Percentiles rank a stretch among this genome's conserved stretches.
phyloP scores from a whole-genome alignment of 2,888 invertebrate genomes.

The Schizotus pectinicornis region DNA sequence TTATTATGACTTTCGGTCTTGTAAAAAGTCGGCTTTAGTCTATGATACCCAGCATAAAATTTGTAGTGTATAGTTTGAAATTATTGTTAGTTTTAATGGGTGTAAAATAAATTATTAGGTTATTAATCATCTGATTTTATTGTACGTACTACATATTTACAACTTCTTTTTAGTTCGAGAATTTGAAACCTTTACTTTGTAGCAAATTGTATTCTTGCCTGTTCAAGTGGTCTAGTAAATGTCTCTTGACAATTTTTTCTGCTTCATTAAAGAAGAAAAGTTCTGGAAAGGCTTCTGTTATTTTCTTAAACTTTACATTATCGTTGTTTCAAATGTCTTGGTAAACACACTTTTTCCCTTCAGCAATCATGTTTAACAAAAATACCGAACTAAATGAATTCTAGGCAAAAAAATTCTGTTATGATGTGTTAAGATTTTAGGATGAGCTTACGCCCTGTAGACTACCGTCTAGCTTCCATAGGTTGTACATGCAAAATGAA shows the following conservation, averaged over 20 bases:
- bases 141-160: constrained; percentile 4
- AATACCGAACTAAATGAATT: constrained; percentile 68
- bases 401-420: too few relatives aligned
- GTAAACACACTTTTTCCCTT: constrained; percentile 71
- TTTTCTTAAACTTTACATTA: constrained; percentile 68
- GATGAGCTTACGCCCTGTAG: too few relatives aligned
- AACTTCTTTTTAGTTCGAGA: constrained; percentile 44
- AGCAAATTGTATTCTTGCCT: constrained; percentile 73
- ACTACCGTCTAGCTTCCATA: too few relatives aligned
- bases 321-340: constrained; percentile 71
- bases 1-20: not conserved
- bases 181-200: constrained; percentile 65
- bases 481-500: too few relatives aligned
- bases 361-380: too few relatives aligned
- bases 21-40: not conserved
- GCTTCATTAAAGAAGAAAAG: constrained; percentile 64
- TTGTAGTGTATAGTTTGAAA: too few relatives aligned
- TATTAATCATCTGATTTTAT: constrained; percentile 6
- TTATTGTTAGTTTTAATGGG: not conserved
- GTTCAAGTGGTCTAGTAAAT: constrained; percentile 63
- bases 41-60: too few relatives aligned
- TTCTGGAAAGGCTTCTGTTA: constrained; percentile 70
- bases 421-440: too few relatives aligned
- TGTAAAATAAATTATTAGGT: constrained; percentile 3
- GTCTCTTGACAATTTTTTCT: constrained; percentile 68